Conservation (phyloP, 2,113 vertebrate species). For the Choloepus hoffmanni region DNA sequence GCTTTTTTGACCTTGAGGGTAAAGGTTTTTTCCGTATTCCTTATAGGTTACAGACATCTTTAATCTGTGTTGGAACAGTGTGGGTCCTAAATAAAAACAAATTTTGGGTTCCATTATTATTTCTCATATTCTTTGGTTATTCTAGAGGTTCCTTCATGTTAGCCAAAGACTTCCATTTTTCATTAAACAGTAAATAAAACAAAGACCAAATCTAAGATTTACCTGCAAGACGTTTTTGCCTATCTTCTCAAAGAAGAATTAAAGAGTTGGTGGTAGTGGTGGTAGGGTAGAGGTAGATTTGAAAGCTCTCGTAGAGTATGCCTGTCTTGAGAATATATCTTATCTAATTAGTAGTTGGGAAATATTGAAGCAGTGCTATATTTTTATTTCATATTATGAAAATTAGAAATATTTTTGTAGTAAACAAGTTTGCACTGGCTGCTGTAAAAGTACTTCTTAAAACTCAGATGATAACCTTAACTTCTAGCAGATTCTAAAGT, state of each 20-base stretch:
- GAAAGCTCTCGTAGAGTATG: background rate
- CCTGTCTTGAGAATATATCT: background rate
- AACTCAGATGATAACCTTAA: background rate
- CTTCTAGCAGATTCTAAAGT: background rate
- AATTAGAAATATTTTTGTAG: conserved; percentile 25
- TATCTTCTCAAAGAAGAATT: background rate
- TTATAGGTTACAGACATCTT: background rate
- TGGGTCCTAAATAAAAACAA: background rate
- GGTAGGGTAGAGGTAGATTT: background rate
- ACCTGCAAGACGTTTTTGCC: background rate
- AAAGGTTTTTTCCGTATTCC: background rate
- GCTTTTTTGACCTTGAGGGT: background rate
- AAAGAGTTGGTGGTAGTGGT: background rate
- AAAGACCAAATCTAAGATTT: background rate
- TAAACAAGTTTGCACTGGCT: background rate
- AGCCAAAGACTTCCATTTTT: background rate
- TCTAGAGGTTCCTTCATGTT: background rate
- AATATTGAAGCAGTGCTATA: background rate
- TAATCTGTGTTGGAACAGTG: background rate
- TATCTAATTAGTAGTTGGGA: background rate
- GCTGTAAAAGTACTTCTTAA: background rate
- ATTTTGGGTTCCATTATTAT: background rate
- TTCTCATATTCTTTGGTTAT: background rate
- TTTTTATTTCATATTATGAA: conserved; percentile 49
- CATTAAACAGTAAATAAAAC: background rate